Evolutionary conservation across 2,888 invertebrate genomes (phyloP).

Genomic region (Sussaba pulchella): DNA sequence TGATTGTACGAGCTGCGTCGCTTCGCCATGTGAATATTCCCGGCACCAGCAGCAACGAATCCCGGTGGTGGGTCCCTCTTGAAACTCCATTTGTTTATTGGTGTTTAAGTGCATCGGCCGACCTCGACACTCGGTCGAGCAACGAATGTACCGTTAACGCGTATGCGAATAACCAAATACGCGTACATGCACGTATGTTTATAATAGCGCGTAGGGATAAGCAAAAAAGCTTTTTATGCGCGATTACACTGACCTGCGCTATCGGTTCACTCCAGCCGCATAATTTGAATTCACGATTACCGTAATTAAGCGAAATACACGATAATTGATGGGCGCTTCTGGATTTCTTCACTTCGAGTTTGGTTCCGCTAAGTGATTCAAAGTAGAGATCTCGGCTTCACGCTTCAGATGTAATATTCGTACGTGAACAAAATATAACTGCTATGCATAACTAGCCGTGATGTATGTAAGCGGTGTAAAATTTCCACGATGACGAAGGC

Average conservation of each 20-base stretch:
- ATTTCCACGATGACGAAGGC: conserved; percentile 76
- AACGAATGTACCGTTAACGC: conserved; percentile 63
- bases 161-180: conserved; percentile 23
- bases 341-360: conserved; percentile 17
- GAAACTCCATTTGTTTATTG: conserved; percentile 69
- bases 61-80: conserved; percentile 43
- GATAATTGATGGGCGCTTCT: conserved; percentile 45
- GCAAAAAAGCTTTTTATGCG: conserved; percentile 34
- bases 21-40: conserved; percentile 38
- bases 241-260: conserved; percentile 15
- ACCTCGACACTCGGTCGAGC: conserved; percentile 56
- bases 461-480: conserved; percentile 67
- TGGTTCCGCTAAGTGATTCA: conserved; percentile 30
- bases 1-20: conserved; percentile 68
- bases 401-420: conserved; percentile 26
- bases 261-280: background rate
- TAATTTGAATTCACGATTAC: conserved; percentile 35
- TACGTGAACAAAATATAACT: conserved; percentile 11
- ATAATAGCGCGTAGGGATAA: background rate
- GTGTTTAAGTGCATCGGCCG: conserved; percentile 65
- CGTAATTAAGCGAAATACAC: conserved; percentile 30
- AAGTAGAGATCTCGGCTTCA: conserved; percentile 21
- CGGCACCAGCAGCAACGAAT: conserved; percentile 27
- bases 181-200: background rate
- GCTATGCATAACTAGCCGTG: conserved; percentile 35